These are phyloP conservation scores for Steatornis caripensis DNA, from an alignment of 2,113 vertebrate genomes.

Conservation along the genomic window DNA sequence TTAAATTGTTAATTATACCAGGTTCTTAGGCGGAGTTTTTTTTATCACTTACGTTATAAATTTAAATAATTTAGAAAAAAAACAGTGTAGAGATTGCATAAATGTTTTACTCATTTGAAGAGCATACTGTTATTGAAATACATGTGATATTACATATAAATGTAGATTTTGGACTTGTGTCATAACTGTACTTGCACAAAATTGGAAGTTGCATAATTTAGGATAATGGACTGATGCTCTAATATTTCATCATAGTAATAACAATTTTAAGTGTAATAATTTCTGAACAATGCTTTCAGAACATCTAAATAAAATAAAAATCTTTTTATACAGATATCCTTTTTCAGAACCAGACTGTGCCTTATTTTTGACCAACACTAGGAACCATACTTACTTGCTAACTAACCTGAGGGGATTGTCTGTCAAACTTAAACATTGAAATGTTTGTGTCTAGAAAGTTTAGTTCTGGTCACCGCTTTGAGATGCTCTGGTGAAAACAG, in stretches of 20 bases:
- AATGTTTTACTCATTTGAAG: not conserved
- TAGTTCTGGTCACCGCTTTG: slow-evolving; percentile 5
- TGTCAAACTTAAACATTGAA: not conserved
- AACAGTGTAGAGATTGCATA: not conserved
- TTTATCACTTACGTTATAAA: not conserved
- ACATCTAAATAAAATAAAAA: not conserved
- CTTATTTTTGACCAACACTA: not conserved
- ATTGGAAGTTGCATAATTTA: not conserved
- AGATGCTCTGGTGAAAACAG: not conserved
- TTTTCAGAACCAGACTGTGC: not conserved
- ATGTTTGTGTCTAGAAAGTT: not conserved
- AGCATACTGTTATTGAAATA: not conserved
- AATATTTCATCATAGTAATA: not conserved
- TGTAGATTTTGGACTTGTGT: not conserved
- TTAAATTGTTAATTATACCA: not conserved
- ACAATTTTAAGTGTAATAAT: not conserved
- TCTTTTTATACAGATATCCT: not conserved
- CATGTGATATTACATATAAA: not conserved
- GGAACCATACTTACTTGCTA: not conserved
- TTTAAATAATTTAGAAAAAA: not conserved
- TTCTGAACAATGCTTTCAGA: not conserved
- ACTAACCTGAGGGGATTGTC: not conserved
- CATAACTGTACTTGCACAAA: not conserved
- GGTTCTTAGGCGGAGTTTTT: not conserved
- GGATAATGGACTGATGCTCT: not conserved